Conservation (phyloP, 2,888 invertebrate species). For the Boloria selene region DNA sequence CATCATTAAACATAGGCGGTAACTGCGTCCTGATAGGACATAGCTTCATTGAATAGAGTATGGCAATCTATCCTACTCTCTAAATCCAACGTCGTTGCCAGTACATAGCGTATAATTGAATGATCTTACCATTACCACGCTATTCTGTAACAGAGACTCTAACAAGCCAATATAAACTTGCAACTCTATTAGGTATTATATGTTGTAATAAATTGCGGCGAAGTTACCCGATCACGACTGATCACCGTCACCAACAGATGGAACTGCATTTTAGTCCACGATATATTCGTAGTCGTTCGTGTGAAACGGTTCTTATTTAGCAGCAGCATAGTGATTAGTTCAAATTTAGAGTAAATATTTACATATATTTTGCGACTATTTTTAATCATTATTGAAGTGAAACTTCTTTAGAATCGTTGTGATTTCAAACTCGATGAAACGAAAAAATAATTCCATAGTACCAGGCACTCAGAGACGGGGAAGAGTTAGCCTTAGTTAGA, state of each 20-base stretch:
- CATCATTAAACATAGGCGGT: no score
- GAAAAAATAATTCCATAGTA: no score
- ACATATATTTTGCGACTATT: no score
- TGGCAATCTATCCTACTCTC: background rate
- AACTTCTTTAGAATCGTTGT: no score
- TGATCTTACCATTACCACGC: background rate
- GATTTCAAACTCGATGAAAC: no score
- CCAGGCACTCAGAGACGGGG: no score
- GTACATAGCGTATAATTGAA: background rate
- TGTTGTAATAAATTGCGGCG: background rate
- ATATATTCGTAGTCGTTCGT: background rate
- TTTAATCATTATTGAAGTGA: no score
- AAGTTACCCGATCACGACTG: slow-evolving; percentile 1
- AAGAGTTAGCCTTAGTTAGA: no score
- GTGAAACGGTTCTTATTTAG: background rate
- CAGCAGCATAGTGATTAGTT: no score
- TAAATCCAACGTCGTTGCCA: background rate
- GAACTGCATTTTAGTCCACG: background rate
- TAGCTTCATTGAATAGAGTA: no score
- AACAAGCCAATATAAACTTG: slow-evolving; percentile 7
- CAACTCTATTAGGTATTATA: background rate
- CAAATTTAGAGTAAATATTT: no score
- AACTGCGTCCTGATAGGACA: no score
- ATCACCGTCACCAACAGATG: background rate
- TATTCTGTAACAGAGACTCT: background rate